Evolutionary conservation across 2,113 vertebrate genomes (phyloP).

Genomic region (Istiophorus platypterus): DNA sequence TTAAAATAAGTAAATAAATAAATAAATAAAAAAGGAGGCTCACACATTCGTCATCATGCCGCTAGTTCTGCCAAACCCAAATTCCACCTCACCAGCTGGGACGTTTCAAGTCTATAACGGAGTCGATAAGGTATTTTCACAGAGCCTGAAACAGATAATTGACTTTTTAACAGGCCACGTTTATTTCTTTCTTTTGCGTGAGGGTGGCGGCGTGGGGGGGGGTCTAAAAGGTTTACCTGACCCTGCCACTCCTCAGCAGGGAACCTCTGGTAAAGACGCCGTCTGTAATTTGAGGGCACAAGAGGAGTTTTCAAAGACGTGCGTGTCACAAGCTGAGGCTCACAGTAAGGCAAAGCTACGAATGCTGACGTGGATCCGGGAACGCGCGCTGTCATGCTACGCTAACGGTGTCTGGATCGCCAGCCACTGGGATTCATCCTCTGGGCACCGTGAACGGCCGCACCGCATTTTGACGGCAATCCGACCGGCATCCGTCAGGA

Average conservation of each 20-base stretch:
- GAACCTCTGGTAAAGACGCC: conserved; percentile 10
- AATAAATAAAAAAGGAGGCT: conserved; percentile 2
- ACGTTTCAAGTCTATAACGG: conserved; percentile 21
- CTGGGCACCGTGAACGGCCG: not conserved
- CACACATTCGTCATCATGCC: not conserved
- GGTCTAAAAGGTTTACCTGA: not conserved
- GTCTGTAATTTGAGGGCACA: not conserved
- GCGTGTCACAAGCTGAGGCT: conserved; percentile 1
- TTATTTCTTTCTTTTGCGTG: too few relatives aligned
- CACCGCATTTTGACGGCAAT: not conserved
- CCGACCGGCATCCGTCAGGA: not conserved
- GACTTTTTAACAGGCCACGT: conserved; percentile 29
- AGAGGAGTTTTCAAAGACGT: not conserved
- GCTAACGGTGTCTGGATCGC: not conserved
- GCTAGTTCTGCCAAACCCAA: conserved; percentile 19
- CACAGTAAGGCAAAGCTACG: too few relatives aligned
- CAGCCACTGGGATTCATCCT: not conserved
- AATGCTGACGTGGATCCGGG: too few relatives aligned
- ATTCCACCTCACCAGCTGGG: conserved; percentile 13
- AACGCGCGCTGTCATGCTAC: too few relatives aligned
- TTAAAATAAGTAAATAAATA: too few relatives aligned
- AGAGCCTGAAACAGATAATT: conserved; percentile 31
- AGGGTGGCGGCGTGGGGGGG: too few relatives aligned
- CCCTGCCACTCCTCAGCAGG: not conserved
- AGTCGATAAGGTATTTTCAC: not conserved